Base-by-base conservation (phyloP, 2,888 invertebrate genomes). In the Coenonympha glycerion region DNA sequence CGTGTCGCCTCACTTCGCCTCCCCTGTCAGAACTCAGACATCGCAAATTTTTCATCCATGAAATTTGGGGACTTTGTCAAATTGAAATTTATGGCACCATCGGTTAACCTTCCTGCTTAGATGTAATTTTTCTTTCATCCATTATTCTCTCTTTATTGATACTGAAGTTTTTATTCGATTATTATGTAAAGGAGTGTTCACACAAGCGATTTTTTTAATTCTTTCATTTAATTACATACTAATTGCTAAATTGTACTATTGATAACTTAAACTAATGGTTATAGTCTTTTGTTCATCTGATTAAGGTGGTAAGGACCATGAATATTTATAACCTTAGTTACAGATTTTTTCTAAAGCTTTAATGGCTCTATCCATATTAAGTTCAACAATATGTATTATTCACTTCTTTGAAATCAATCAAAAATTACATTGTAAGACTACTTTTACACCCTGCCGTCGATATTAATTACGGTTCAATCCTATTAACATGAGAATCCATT, bases 1-100 rank as follows among this genome's bases (percentile, higher is more conserved):
- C 53, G 41, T 52, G 51, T 49, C 56, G 51, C 49, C 54, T 47
- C 42, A 36, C 48, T 41, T 26, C 46, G 51, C 39, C 58, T 49
- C 49, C 41, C 52, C 53, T 55, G 54, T 60, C 61, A 56, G 47
- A 54, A 34, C 53, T 52, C 54, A 56, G 49, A 54, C 37, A 53
- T 52, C 54, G 53, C 47, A 51, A 53, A 60, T 58, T 61, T 61
- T 58, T 59, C 59, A 61, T 47, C 56, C 54, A 53, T 57, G 40
- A 59, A 59, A 60, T 57, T 53, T 42, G 49, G 51, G 39, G 49
- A 47, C 40, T 46, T 49, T 52, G 53, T 55, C 56, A 61, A 56
- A 59, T 61, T 57, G 59, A 57, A 55, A 59, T 59, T 56, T 59
- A 60, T 57, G 42, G 49, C 41, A 15, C 15, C 48, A 46, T 46